Base-by-base conservation (phyloP, 2,113 vertebrate species). In the Chamaetylas fuelleborni region DNA sequence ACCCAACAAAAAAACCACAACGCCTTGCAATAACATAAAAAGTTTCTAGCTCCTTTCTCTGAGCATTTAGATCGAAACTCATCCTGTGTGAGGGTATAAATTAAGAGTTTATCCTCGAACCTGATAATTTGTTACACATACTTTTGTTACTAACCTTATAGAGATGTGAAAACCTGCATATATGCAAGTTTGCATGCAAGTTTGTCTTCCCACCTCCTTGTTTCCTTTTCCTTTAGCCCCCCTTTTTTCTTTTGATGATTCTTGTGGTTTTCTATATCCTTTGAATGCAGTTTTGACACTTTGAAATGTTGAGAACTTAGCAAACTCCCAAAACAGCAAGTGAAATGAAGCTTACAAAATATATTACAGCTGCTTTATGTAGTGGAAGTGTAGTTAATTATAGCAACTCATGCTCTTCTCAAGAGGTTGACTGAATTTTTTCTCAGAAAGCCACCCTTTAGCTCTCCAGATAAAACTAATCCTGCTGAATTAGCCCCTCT, bases 11-110 rank as follows among this genome's bases (percentile, higher is more conserved):
- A 79, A 19, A 7, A 17, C 26, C 11, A 9, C 34, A 65, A 20
- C 1, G 9, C 11, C 5, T 76, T 2, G 1, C 19, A 57, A 25
- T 8, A 50, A 12, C 1, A 0, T 38, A 57, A 57, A 43, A 56
- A 57, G 71, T 82, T n/a, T 67, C 17, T 38, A 20, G 4, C 23
- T 83, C 14, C 31, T 90, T 86, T 12, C 14, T 87, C 9, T 42
- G 19, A 58, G 20, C 34, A 1, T 78, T 54, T 36, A 6, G 12
- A 9, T 19, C 22, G 19, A 58, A 64, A 20, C 7, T 8, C 4
- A 0, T 28, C 6, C 6, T 66, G 5, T 48, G 33, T 36, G 51
- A 54, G 19, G 8, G 16, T 53, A 14, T 28, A 57, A 51, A 36
- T 19, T 16, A 6, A 12, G 65, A 38, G 57, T 69, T 93, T 56